Percentiles rank a stretch among this genome's conserved stretches.
Conservation (phyloP, 2,113 vertebrate genomes). For the Pelecanus crispus region DNA sequence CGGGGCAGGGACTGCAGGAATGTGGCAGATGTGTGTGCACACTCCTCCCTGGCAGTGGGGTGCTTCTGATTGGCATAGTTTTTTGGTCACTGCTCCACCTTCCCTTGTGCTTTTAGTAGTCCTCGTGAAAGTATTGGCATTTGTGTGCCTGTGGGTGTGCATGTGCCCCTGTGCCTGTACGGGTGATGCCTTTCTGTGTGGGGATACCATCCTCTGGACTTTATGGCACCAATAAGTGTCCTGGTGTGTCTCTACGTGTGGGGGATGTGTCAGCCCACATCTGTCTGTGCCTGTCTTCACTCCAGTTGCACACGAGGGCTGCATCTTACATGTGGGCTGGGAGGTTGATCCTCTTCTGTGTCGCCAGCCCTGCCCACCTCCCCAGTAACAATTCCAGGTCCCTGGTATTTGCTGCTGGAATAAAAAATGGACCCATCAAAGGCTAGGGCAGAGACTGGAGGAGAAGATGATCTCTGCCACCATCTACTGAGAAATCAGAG, state of each 20-base stretch:
- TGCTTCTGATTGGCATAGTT: background rate
- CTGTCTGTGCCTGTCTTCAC: background rate
- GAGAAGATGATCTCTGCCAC: background rate
- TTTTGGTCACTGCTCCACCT: background rate
- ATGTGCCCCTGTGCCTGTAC: background rate
- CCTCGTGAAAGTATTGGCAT: background rate
- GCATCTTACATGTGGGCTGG: background rate
- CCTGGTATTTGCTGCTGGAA: background rate
- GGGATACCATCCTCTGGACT: background rate
- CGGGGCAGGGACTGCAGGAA: background rate
- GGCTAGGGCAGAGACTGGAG: background rate
- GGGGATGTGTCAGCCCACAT: background rate
- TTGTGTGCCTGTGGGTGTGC: background rate
- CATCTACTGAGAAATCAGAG: background rate
- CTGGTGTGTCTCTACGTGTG: background rate
- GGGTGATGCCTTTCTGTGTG: too few species aligned
- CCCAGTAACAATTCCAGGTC: background rate
- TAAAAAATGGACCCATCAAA: background rate
- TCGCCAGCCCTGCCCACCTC: background rate
- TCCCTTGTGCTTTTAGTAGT: background rate
- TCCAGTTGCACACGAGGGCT: background rate
- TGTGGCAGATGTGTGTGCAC: background rate
- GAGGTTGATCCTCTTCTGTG: too few species aligned
- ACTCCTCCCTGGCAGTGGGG: background rate
- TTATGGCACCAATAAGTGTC: accelerated